A percentile compares a stretch with the other conserved stretches of the same genome.
phyloP scores from a whole-genome alignment of 1,140 invertebrate genomes.

The Philaenus spumarius region DNA sequence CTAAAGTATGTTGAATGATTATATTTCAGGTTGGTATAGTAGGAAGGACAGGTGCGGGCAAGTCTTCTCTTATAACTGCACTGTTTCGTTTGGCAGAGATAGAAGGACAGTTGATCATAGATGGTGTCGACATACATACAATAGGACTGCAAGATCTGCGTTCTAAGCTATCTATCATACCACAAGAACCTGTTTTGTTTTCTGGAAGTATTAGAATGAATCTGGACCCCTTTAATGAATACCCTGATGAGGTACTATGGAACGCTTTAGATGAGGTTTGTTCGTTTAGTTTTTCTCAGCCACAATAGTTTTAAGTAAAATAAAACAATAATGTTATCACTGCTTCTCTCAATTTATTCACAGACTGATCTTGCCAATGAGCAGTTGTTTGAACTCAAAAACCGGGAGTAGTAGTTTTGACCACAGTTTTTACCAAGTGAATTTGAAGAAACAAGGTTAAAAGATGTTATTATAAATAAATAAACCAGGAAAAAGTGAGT shows the following conservation, averaged over 20 bases:
- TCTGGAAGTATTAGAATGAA: conserved; percentile 73
- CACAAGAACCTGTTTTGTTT: conserved; percentile 87
- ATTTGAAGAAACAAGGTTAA: no score
- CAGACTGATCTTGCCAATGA: no score
- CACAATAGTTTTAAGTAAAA: no score
- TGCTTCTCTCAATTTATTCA: no score
- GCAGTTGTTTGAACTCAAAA: no score
- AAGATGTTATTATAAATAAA: no score
- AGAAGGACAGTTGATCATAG: conserved; percentile 49
- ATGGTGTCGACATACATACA: conserved; percentile 42
- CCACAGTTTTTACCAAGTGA: no score
- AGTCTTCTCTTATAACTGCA: conserved; percentile 64
- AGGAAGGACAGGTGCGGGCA: conserved; percentile 67
- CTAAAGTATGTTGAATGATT: no score
- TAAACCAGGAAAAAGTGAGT: no score
- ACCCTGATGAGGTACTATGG: conserved; percentile 73
- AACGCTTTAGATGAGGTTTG: conserved; percentile 61
- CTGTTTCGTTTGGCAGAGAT: conserved; percentile 67
- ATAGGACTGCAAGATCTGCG: conserved; percentile 62
- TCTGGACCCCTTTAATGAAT: conserved; percentile 75
- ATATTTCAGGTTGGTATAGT: conserved; percentile 50
- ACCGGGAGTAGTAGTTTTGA: no score
- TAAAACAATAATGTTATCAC: no score
- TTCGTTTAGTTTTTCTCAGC: no score
- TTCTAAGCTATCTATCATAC: conserved; percentile 80